These are phyloP conservation scores for Malurus alboscapulatus DNA, from an alignment of 2,113 vertebrate species.

Conservation along the genomic window DNA sequence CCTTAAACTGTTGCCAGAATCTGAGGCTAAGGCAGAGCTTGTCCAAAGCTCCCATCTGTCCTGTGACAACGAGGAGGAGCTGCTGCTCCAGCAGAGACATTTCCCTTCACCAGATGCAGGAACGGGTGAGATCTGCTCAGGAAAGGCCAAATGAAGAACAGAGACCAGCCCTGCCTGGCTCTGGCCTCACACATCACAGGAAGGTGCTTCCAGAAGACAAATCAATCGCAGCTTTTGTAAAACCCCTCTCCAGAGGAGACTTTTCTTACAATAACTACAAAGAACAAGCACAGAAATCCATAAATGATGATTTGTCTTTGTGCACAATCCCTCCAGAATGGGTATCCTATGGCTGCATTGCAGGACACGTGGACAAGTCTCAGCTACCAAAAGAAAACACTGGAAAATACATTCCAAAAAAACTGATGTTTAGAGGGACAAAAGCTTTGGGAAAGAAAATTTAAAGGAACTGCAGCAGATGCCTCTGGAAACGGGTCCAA, in stretches of 20 bases:
- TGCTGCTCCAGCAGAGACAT: not conserved
- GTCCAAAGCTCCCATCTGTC: not conserved
- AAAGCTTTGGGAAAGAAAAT: not conserved
- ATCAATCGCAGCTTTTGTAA: not conserved
- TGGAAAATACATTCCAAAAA: not conserved
- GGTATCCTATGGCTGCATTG: not conserved
- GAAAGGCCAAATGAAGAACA: not conserved
- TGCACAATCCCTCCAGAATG: not conserved
- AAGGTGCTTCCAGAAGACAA: not conserved
- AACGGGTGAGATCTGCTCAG: not conserved
- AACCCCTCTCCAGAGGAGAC: not conserved
- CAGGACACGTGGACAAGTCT: not conserved
- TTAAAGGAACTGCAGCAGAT: not conserved
- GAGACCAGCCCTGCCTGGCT: not conserved
- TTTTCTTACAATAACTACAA: not conserved
- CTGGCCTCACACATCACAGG: not conserved
- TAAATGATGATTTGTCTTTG: not conserved
- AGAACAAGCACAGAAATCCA: not conserved
- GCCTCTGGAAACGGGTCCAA: not conserved
- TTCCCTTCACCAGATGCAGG: rapidly evolving
- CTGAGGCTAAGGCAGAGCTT: not conserved
- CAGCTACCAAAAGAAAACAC: not conserved
- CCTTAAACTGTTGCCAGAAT: not conserved
- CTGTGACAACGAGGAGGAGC: not conserved
- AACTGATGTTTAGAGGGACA: not conserved